Evolutionary conservation across 2,888 invertebrate genomes (phyloP).

Genomic region (Brenthis daphne): DNA sequence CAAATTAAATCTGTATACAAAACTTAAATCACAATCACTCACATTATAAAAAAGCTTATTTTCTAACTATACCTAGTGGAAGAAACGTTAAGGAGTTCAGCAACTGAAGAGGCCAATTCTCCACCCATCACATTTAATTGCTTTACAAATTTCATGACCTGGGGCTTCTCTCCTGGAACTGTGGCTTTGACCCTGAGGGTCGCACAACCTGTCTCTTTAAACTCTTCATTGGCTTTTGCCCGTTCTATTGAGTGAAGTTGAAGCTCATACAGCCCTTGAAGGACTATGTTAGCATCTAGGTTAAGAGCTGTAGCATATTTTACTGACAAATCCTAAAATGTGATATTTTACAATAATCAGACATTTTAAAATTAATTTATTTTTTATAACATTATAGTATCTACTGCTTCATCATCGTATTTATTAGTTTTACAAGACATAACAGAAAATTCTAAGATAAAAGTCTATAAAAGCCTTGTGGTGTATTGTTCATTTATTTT

Average conservation of each 20-base stretch:
- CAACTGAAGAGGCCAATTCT: conserved; percentile 81
- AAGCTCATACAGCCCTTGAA: conserved; percentile 82
- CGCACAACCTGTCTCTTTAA: conserved; percentile 87
- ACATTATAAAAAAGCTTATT: not conserved
- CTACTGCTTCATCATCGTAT: too few species aligned
- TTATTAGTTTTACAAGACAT: too few species aligned
- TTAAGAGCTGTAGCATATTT: conserved; percentile 82
- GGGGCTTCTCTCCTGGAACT: conserved; percentile 75
- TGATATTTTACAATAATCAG: not conserved
- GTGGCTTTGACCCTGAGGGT: conserved; percentile 87
- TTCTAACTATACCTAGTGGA: conserved; percentile 59
- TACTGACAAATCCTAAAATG: conserved; percentile 82
- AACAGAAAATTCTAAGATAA: too few species aligned
- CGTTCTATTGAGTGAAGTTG: conserved; percentile 88
- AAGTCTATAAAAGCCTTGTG: too few species aligned
- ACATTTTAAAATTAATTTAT: not conserved
- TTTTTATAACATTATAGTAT: not conserved
- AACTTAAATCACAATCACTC: not conserved
- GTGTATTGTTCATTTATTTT: too few species aligned
- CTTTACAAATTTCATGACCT: conserved; percentile 79
- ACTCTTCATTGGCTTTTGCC: conserved; percentile 86
- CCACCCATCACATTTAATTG: conserved; percentile 77
- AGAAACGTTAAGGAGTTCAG: conserved; percentile 67
- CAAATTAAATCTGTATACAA: not conserved
- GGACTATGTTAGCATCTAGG: conserved; percentile 74